Evolutionary conservation across 1,140 invertebrate genomes (phyloP), one percentile per base, ranked within the genome.

Genomic region (Drosophila kepulauana): DNA sequence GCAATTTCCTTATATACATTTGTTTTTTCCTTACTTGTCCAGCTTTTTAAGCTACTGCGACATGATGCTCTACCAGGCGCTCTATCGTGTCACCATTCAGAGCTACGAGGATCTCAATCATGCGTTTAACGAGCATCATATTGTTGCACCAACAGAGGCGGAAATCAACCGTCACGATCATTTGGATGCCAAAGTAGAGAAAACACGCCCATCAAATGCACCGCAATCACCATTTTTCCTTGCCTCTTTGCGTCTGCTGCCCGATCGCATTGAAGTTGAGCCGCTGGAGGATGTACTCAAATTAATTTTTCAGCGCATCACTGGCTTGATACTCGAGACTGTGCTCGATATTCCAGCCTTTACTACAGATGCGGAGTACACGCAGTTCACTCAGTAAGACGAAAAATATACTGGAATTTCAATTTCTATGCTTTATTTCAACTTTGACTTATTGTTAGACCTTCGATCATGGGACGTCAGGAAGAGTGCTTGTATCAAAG

Each of bases 381-480:
- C 49, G 0, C 90, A 79, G 57, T 92, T 87, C 43, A 91, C 80
- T 5, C 78, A 89, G 88, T 92, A 8, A 4, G 3, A 4, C 20
- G 3, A 25, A 25, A 25, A 4, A 25, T 25, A 25, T 25, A 25
- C 20, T 25, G 3, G 20, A 25, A 25, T 25, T 25, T 25, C 20
- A 0, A 25, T 25, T 25, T 0, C 20, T 25, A 25, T 25, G 20
- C 3, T 25, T 25, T 25, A 10, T 13, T 52, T 30, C 28, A 11
- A 13, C 10, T 48, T 10, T 13, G 5, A 56, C 3, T n/a, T n/a
- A 28, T 65, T 5, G 35, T 28, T 1, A 95, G 95, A 61, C 95
- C 95, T 1, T 94, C 94, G 5, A 94, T 95, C 33, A 95, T 95
- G 93, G 94, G 94, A 56, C 94, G 94, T 43, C 93, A 95, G 92